phyloP scores from a whole-genome alignment of 2,113 vertebrate genomes.

The Terrapene triunguis region DNA sequence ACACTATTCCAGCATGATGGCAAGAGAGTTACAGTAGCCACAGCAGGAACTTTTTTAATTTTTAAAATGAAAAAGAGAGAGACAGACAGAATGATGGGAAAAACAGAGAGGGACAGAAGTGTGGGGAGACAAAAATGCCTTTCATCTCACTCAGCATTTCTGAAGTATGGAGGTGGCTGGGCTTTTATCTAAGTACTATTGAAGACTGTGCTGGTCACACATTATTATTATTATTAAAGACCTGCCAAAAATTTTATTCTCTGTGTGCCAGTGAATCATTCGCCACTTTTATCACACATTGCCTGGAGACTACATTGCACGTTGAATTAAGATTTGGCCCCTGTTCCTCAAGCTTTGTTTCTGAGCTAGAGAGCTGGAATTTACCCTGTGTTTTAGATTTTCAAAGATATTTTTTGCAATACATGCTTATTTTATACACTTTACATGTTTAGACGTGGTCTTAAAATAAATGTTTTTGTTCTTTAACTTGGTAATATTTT shows the following conservation, averaged over 20 bases:
- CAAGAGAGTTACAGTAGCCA: background rate
- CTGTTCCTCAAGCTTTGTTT: background rate
- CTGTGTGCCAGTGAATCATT: background rate
- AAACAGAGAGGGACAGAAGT: background rate
- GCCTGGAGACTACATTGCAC: background rate
- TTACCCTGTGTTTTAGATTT: background rate
- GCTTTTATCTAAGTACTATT: background rate
- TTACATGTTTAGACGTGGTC: background rate
- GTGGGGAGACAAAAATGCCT: background rate
- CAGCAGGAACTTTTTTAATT: background rate
- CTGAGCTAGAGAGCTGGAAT: background rate
- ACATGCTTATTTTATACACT: background rate
- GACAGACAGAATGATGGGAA: accelerated
- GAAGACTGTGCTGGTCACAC: background rate
- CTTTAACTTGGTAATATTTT: background rate
- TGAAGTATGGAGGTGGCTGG: background rate
- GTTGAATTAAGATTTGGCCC: background rate
- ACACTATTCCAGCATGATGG: background rate
- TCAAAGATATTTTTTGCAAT: background rate
- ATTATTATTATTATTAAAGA: background rate
- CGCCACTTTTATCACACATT: background rate
- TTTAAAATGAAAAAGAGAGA: background rate
- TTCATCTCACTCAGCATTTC: background rate
- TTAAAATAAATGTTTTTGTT: background rate
- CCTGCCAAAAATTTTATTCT: accelerated